These are phyloP conservation scores for Sphyrna mokarran DNA, from an alignment of 2,113 vertebrate species.

Conservation along the genomic window DNA sequence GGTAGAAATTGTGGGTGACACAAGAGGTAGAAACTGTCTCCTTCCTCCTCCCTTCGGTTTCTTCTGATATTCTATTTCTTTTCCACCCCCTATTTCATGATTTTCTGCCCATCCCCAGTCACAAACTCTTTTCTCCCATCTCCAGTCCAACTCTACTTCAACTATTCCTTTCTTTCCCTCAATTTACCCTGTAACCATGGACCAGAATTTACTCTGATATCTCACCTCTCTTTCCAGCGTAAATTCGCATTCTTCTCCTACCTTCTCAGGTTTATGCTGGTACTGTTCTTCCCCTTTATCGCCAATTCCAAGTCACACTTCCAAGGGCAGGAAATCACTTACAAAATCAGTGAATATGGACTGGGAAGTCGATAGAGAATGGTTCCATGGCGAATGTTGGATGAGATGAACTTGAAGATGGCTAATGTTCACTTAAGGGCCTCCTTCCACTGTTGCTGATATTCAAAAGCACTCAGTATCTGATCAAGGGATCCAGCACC, in stretches of 20 bases:
- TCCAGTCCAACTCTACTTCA: background rate
- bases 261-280: background rate
- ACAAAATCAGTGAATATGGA: background rate
- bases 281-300: background rate
- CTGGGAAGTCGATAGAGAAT: background rate
- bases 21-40: background rate
- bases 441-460: too few relatives aligned
- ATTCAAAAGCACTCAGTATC: too few relatives aligned
- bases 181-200: background rate
- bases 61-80: background rate
- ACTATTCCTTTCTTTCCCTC: background rate
- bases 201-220: background rate
- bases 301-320: background rate
- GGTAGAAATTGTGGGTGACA: background rate
- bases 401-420: background rate
- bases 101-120: background rate
- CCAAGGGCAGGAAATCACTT: background rate
- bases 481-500: too few relatives aligned
- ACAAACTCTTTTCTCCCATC: background rate
- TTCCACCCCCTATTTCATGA: background rate
- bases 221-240: background rate
- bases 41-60: background rate
- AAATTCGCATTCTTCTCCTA: background rate
- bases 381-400: background rate
- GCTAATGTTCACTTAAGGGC: background rate